Conservation (phyloP, 2,797 vertebrate genomes). For the Lagocephalus sceleratus region DNA sequence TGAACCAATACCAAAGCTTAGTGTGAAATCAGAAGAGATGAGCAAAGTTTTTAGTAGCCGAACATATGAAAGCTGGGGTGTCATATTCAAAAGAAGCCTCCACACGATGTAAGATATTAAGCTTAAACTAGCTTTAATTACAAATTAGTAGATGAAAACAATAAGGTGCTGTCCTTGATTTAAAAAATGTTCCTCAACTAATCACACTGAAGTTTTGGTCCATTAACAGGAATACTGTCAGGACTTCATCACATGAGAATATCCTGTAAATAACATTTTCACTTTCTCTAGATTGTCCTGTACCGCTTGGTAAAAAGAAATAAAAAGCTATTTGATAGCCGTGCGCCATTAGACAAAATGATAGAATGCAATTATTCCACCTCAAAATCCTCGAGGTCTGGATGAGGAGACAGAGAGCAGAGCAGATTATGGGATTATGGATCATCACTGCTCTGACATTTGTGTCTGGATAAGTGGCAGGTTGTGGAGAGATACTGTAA, state of each 20-base stretch:
- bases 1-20: slow-evolving; percentile 6
- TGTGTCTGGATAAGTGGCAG: slow-evolving; percentile 43
- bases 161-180: slow-evolving; percentile 6
- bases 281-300: too few relatives aligned
- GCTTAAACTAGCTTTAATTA: background rate
- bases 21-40: slow-evolving; percentile 1
- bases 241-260: too few relatives aligned
- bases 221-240: background rate
- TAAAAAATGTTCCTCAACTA: background rate
- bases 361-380: slow-evolving; percentile 21
- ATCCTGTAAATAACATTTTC: too few relatives aligned
- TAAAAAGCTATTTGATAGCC: too few relatives aligned
- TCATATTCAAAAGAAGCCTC: slow-evolving; percentile 1
- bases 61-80: background rate
- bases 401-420: slow-evolving; percentile 22
- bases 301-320: too few relatives aligned
- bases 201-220: background rate
- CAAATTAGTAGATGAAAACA: background rate
- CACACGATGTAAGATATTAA: background rate
- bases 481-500: slow-evolving; percentile 46
- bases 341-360: too few relatives aligned
- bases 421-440: slow-evolving; percentile 49
- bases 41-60: slow-evolving; percentile 5
- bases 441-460: slow-evolving; percentile 49
- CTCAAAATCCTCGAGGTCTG: slow-evolving; percentile 47